phyloP scores from a whole-genome alignment of 2,113 vertebrate species.

The Ammospiza nelsoni region DNA sequence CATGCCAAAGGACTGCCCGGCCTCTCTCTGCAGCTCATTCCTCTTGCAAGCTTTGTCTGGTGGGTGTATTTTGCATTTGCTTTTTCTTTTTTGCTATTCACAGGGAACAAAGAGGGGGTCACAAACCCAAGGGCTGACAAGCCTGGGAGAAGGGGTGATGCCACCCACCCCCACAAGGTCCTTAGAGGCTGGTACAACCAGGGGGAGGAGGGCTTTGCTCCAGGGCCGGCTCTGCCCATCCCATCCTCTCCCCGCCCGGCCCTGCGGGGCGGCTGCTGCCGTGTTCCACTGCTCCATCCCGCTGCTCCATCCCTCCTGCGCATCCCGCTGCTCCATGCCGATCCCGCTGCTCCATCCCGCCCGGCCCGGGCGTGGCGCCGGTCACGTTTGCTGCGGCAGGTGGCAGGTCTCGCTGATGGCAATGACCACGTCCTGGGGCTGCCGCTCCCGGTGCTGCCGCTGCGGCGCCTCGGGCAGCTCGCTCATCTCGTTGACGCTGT shows the following conservation, averaged over 20 bases:
- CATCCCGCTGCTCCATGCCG: neutral
- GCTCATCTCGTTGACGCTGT: conserved; percentile 72
- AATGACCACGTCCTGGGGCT: conserved; percentile 77
- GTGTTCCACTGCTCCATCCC: neutral
- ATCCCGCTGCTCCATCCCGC: neutral
- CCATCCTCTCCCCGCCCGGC: neutral
- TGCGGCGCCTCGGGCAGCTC: conserved; percentile 13
- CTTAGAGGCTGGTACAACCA: neutral
- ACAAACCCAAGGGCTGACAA: neutral
- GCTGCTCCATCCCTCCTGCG: neutral
- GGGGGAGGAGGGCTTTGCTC: neutral
- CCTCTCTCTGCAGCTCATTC: neutral
- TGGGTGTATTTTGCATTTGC: conserved; percentile 24
- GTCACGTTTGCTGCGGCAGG: conserved; percentile 72
- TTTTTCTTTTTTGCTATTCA: conserved; percentile 49
- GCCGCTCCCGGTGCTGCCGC: neutral
- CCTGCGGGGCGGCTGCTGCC: neutral
- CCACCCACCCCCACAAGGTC: neutral
- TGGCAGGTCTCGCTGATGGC: conserved; percentile 76
- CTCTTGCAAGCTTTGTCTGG: neutral
- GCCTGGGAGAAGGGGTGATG: neutral
- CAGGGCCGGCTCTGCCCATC: neutral
- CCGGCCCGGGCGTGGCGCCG: accelerated
- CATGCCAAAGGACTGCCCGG: accelerated
- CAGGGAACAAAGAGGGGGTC: neutral